Base-by-base conservation (phyloP, 2,113 vertebrate species). In the Tachycineta bicolor region DNA sequence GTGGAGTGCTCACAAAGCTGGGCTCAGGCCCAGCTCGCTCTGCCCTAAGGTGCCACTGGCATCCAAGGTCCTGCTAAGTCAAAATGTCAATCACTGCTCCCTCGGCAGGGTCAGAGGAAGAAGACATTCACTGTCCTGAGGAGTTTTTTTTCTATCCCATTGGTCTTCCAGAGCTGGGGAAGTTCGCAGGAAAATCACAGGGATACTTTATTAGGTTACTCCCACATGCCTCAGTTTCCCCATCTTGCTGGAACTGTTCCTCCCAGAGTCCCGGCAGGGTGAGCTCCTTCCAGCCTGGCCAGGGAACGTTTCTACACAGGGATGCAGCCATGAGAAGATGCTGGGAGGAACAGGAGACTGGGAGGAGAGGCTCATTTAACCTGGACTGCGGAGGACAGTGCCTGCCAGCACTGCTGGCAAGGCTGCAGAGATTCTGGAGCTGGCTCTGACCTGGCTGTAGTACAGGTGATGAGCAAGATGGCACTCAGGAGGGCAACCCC, bases 351-450 rank as follows among this genome's bases (percentile, higher is more conserved):
- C 2, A 1, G 52, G 44, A 93, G 43, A 50, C 69, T 71, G 60
- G 77, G 70, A 94, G 26, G 64, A 93, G 91, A 94, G 83, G 91
- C 86, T 96, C 86, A 87, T 78, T 97, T 94, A 97, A 91, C 89
- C 83, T 70, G 89, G 89, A 95, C 93, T 94, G 95, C 76, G 5
- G 95, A 93, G 76, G 31, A 94, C 4, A 6, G 93, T 7, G 37
- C 14, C 94, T 97, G 95, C 94, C 96, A 97, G 93, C 86, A 81
- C 60, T 95, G 95, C 95, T 94, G 94, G 91, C 95, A 94, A 83
- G 76, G 93, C 91, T 93, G 93, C 60, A 0, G 89, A 78, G 83
- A 55, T 44, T 92, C 33, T 71, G 89, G 92, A 96, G 65, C 59
- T 95, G 70, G 59, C 78, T 93, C 71, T 94, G 85, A 93, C 92